Percentiles rank a stretch among this genome's conserved stretches.
Evolutionary conservation across 37 sponge, comb jelly and placozoan genomes (phyloP).

Genomic region (Oscarella lobularis): DNA sequence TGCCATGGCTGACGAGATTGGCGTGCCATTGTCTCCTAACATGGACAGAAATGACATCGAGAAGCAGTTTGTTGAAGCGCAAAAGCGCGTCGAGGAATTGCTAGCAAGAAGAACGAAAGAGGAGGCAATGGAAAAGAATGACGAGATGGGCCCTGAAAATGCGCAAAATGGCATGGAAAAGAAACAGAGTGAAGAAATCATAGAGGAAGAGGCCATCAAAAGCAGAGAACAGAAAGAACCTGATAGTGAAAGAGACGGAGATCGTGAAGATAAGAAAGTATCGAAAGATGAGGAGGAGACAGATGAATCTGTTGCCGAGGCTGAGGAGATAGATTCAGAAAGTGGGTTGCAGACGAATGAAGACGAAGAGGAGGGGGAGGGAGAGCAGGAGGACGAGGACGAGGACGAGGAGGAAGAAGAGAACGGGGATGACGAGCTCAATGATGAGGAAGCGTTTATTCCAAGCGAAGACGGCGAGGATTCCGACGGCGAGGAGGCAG

Average conservation of each 20-base stretch:
- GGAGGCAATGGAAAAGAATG: background rate
- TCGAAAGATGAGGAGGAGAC: background rate
- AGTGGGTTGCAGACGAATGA: background rate
- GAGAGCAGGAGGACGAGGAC: background rate
- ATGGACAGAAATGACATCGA: background rate
- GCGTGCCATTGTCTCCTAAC: background rate
- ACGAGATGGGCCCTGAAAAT: background rate
- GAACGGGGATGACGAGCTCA: too few relatives aligned
- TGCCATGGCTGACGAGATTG: background rate
- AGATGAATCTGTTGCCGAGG: background rate
- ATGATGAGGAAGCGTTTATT: too few relatives aligned
- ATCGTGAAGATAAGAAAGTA: background rate
- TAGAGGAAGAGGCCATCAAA: background rate
- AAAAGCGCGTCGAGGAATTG: background rate
- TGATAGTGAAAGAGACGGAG: background rate
- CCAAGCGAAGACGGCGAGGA: too few relatives aligned
- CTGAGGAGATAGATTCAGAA: background rate
- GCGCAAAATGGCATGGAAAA: too few relatives aligned
- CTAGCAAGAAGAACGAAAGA: background rate
- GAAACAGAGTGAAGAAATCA: background rate
- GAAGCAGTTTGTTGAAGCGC: background rate
- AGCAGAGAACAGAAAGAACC: background rate
- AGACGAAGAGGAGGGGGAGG: background rate
- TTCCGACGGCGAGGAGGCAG: too few relatives aligned
- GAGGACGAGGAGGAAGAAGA: background rate